Conservation (phyloP, 2,888 invertebrate genomes). For the Alviniconcha strummeri region DNA sequence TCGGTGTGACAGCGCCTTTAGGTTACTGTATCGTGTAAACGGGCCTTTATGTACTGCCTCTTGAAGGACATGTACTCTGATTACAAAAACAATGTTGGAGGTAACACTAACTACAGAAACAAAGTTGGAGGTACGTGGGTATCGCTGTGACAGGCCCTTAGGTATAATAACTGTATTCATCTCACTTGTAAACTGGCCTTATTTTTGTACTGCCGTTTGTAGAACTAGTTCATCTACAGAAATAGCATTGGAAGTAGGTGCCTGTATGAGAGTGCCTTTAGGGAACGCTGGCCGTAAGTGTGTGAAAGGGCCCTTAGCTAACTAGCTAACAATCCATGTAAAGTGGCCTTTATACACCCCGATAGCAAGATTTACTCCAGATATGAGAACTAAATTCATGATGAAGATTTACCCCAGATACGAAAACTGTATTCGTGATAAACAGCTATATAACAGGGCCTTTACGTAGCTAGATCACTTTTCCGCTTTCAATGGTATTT, state of each 20-base stretch:
- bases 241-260: constrained; percentile 78
- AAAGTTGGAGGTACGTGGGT: constrained; percentile 76
- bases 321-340: no score
- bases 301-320: no score
- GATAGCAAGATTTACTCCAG: no score
- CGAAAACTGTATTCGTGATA: constrained; percentile 75
- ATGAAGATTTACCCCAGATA: constrained; percentile 96
- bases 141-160: no score
- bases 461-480: no score
- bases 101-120: constrained; percentile 76
- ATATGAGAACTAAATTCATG: constrained; percentile 75
- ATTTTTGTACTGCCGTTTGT: constrained; percentile 95
- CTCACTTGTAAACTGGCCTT: constrained; percentile 86
- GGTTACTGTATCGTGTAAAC: no score
- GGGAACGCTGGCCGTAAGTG: constrained; percentile 82
- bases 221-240: constrained; percentile 93
- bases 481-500: no score
- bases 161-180: no score
- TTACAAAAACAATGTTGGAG: constrained; percentile 80
- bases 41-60: constrained; percentile 93
- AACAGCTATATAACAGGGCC: no score
- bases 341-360: no score
- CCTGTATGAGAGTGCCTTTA: constrained; percentile 82
- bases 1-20: no score
- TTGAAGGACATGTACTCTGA: constrained; percentile 96